Base-by-base conservation (phyloP, 2,113 vertebrate species). In the Pholis gunnellus region DNA sequence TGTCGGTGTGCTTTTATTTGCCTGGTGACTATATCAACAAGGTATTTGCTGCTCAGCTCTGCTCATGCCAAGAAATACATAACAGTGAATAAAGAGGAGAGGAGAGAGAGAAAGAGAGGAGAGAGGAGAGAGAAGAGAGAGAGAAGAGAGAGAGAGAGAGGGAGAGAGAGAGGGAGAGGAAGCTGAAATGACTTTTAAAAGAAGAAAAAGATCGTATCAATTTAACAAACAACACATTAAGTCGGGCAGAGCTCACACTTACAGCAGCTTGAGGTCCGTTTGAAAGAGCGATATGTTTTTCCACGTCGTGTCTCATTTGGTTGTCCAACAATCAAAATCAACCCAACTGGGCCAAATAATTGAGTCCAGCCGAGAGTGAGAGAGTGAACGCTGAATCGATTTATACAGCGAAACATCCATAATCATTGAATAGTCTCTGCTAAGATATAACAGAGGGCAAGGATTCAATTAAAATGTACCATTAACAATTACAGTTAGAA, bases 41-140 rank as follows among this genome's bases (percentile, higher is more conserved):
- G 86, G 85, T 91, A 94, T 95, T 92, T 84, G 86, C 78, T 85
- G 84, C 65, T 93, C 69, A 83, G 82, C 85, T 81, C 68, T 63
- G 79, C 61, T 29, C 40, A 22, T 71, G 93, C 93, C 94, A 95
- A 93, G 61, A 91, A 94, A 94, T 91, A 88, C 88, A 92, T 82
- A 93, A 88, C 84, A 89, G 89, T 48, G 83, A 81, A 76, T 79
- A 54, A 36, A 59, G 42, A 29, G 25, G 54, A 63, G 46, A 56
- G 25, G 34, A 3, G 29, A 31, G 31, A 4, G 31, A 31, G 31
- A 31, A 4, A 31, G 29, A 29, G 29, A 29, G 29, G n/a, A n/a
- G n/a, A n/a, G n/a, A n/a, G 2, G 29, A 29, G 29, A 29, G 29
- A 29, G 29, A n/a, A 2, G 29, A 29, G 54, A 48, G 75, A 59